phyloP scores from a whole-genome alignment of 2,888 invertebrate genomes.

The Toxonevra muliebris region DNA sequence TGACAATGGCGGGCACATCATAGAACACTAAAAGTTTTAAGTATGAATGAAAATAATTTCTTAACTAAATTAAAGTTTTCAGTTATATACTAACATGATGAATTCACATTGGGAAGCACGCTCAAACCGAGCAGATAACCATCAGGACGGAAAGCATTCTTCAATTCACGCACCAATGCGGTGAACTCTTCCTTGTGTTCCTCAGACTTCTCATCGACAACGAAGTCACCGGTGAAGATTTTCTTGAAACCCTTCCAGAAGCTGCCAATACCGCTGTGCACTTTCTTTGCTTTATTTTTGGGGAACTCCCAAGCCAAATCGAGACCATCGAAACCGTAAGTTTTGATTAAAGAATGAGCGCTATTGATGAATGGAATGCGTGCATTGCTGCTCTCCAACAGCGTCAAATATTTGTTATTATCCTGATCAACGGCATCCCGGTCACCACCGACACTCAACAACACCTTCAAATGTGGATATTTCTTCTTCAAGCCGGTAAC shows the following conservation, averaged over 20 bases:
- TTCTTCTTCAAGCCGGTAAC: conserved; percentile 76
- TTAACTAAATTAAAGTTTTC: not conserved
- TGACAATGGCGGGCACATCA: conserved; percentile 78
- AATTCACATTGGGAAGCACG: conserved; percentile 81
- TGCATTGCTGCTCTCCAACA: conserved; percentile 79
- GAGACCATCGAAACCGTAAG: conserved; percentile 86
- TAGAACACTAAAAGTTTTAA: conserved; percentile 73
- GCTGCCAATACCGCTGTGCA: conserved; percentile 71
- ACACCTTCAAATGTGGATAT: conserved; percentile 76
- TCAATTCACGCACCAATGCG: conserved; percentile 78
- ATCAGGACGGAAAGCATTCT: conserved; percentile 75
- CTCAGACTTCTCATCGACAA: conserved; percentile 81
- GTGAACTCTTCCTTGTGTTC: conserved; percentile 85
- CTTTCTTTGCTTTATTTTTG: conserved; percentile 80
- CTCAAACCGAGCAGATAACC: conserved; percentile 75
- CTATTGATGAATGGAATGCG: conserved; percentile 82
- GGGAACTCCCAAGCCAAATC: conserved; percentile 91
- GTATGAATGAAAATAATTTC: conserved; percentile 4
- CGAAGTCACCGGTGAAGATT: conserved; percentile 74
- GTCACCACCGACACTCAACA: conserved; percentile 82
- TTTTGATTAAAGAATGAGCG: conserved; percentile 74
- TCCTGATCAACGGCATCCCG: conserved; percentile 72
- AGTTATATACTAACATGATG: conserved; percentile 69
- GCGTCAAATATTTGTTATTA: conserved; percentile 73
- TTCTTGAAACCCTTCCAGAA: conserved; percentile 82